Percentiles rank a stretch among this genome's conserved stretches.
These are phyloP conservation scores for Phymastichus coffea DNA, from an alignment of 1,140 invertebrate species.

Conservation along the genomic window DNA sequence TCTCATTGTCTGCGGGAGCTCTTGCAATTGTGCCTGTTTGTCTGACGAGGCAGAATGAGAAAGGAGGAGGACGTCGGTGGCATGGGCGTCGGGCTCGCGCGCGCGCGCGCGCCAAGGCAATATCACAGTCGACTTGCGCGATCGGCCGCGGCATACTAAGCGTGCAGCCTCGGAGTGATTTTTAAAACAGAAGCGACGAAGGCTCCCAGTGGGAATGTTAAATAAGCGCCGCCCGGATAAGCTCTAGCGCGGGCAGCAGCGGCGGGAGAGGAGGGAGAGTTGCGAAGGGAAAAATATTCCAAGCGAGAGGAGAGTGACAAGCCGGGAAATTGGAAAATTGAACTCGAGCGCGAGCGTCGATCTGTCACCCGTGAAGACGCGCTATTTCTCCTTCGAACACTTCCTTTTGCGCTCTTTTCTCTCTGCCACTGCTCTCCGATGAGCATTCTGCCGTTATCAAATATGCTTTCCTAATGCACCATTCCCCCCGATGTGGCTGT, in stretches of 20 bases:
- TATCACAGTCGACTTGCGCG: slow-evolving; percentile 35
- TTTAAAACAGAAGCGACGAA: slow-evolving; percentile 28
- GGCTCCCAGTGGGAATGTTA: slow-evolving; percentile 30
- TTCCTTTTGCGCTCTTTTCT: background rate
- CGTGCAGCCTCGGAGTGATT: slow-evolving; percentile 24
- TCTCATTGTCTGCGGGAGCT: too few species aligned
- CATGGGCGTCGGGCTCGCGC: background rate
- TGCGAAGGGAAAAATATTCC: slow-evolving; percentile 28
- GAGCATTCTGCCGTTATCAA: background rate
- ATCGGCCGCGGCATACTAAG: slow-evolving; percentile 32
- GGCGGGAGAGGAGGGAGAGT: slow-evolving; percentile 1
- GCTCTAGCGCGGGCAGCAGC: background rate
- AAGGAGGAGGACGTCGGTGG: background rate
- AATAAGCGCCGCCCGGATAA: slow-evolving; percentile 22
- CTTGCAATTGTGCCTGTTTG: too few species aligned
- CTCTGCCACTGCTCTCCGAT: background rate
- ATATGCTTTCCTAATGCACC: too few species aligned
- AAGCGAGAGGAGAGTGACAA: slow-evolving; percentile 28
- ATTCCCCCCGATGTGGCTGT: background rate
- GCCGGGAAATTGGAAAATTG: slow-evolving; percentile 40
- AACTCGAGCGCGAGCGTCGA: slow-evolving; percentile 25
- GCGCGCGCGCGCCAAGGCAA: too few species aligned
- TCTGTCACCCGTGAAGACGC: background rate
- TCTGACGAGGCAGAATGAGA: background rate
- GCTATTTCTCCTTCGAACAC: background rate